Base-by-base conservation (phyloP, 2,888 invertebrate genomes). In the Volucella inanis region DNA sequence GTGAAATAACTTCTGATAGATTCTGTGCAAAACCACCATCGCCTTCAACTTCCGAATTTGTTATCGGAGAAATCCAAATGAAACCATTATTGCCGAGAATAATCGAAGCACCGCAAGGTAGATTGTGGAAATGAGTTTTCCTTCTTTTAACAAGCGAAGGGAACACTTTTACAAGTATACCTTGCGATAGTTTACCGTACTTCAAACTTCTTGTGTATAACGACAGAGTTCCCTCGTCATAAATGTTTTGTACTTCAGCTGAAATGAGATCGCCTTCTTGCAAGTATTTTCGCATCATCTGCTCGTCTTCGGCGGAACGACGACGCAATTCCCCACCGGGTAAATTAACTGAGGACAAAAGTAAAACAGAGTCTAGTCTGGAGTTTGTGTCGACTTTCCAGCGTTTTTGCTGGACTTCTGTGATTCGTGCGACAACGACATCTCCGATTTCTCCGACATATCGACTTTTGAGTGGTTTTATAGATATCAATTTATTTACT, bases 321-420 rank as follows among this genome's bases (percentile, higher is more conserved):
- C 98, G 93, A 86, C 99, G 94, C 95, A 99, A 92, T 93, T 99
- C 99, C 71, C 97, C 97, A 39, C 99, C 99, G n/a, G 99, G 99
- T 85, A 99, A 93, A 93, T 99, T 99, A 1, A 99, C 98, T 43
- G 98, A 97, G 0, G 98, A 97, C 15, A 99, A 92, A 82, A 97
- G 94, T 11, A 99, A 93, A 54, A 97, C 94, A 0, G 98, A 97
- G 92, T 98, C 98, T 90, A 96, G 92, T 71, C 98, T 95, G 0
- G 98, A 96, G 92, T 98, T 98, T 1, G 97, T 98, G 89, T 99
- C 97, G 2, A 99, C 97, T 91, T 97, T 98, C 99, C 99, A 99
- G 79, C 98, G 94, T 89, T 96, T 96, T 89, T 98, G 97, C 89
- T 98, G 98, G 0, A 99, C 98, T 92, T 99, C 98, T 0, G 96